Evolutionary conservation across 2,113 vertebrate genomes (phyloP).

Genomic region (Megaptera novaeangliae): DNA sequence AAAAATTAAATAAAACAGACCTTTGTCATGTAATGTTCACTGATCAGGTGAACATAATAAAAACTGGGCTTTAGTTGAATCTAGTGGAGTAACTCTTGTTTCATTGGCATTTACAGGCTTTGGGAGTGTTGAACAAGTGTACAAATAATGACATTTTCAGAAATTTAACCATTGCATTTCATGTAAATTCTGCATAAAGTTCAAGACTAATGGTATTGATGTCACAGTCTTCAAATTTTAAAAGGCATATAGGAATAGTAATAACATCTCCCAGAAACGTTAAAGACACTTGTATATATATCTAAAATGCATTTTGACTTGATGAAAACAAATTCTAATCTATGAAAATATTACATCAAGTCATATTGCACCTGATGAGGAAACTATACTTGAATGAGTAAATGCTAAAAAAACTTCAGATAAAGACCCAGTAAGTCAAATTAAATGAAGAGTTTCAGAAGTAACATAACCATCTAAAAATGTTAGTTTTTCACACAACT

Average conservation of each 20-base stretch:
- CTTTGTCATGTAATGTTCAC: constrained; percentile 26
- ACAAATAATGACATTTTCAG: constrained; percentile 38
- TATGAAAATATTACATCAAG: constrained; percentile 56
- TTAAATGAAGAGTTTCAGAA: constrained; percentile 23
- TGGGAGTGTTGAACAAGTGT: neutral
- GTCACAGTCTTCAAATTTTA: constrained; percentile 55
- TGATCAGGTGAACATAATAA: constrained; percentile 37
- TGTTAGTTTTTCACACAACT: neutral
- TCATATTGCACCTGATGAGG: constrained; percentile 52
- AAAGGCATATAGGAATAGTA: constrained; percentile 62
- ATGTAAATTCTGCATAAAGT: constrained; percentile 28
- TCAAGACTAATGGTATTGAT: constrained; percentile 26
- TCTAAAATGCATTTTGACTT: constrained; percentile 59
- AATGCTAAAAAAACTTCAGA: constrained; percentile 57
- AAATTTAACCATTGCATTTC: constrained; percentile 47
- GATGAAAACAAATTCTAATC: constrained; percentile 60
- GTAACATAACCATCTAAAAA: constrained; percentile 46
- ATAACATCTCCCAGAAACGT: constrained; percentile 33
- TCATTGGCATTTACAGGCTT: neutral
- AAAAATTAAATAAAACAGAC: constrained; percentile 28
- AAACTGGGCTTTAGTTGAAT: constrained; percentile 50
- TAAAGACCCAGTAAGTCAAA: constrained; percentile 33
- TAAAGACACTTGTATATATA: constrained; percentile 46
- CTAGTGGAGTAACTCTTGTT: constrained; percentile 39
- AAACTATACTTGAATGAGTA: constrained; percentile 48